Base-by-base conservation (phyloP, 2,888 invertebrate genomes). In the Meliscaeva auricollis region DNA sequence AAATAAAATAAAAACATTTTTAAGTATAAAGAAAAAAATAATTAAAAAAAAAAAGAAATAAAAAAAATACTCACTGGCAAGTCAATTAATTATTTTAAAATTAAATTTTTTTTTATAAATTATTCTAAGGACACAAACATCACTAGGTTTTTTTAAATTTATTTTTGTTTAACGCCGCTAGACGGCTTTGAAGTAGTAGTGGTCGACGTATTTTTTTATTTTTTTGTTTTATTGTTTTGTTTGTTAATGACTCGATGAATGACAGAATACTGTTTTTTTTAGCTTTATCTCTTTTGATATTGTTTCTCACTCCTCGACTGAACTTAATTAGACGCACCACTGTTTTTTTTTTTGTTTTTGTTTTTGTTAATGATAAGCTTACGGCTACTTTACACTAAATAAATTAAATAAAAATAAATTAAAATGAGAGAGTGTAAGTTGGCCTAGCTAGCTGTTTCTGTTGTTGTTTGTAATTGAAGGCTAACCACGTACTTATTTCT, bases 391-490 rank as follows among this genome's bases (percentile, higher is more conserved):
- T 66, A 77, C 46, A 64, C 77, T 78, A 77, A 77, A 64, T 76
- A 74, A 66, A 54, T 73, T 74, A 78, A 73, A 73, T 74, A 78
- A 74, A 68, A 83, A 74, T 69, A 74, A 77, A 83, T 54, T 73
- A 82, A 77, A 60, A 72, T 58, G 56, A 76, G 17, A 62, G 50
- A 82, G 69, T 76, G 62, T 20, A 68, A 48, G 60, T 73, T 78
- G 72, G 77, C 77, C 77, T 72, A 58, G 77, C 64, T 77, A 66
- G 70, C 81, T 66, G 72, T 62, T 41, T 32, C 22, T 64, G 35
- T 8, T 56, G 46, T 26, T 6, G 7, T 44, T 72, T 64, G 38
- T 46, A 44, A 41, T 64, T 35, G 44, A 20, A 41, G 48, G 13
- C 58, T 32, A 66, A 20, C 26, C 15, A 30, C 3, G 1, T 41